phyloP scores from a whole-genome alignment of 2,888 invertebrate genomes.

The Microdon myrmicae region DNA sequence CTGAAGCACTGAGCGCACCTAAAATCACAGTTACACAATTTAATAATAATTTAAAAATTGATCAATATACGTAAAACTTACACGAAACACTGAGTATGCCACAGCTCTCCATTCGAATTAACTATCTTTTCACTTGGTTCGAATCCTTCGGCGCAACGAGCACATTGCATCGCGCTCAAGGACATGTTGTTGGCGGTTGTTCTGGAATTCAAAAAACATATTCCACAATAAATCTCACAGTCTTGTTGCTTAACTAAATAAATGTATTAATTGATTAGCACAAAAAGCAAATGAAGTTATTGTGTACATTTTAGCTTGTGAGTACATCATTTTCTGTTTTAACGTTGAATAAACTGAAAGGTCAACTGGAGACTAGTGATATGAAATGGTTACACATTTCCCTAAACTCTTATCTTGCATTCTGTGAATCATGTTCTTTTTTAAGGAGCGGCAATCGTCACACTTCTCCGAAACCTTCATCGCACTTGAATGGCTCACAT shows the following conservation, averaged over 20 bases:
- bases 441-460: no score
- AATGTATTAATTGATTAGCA: conserved; percentile 3
- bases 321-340: conserved; percentile 59
- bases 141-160: conserved; percentile 96
- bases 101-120: conserved; percentile 97
- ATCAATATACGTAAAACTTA: conserved; percentile 69
- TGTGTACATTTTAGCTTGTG: conserved; percentile 60
- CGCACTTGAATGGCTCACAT: conserved; percentile 2
- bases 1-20: conserved; percentile 99
- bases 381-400: no score
- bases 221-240: not conserved
- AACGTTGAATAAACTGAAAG: conserved; percentile 4
- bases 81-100: conserved; percentile 99
- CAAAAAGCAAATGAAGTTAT: conserved; percentile 23
- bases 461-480: conserved; percentile 8
- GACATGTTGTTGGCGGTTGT: conserved; percentile 74
- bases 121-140: conserved; percentile 97
- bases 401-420: no score
- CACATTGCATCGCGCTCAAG: conserved; percentile 91
- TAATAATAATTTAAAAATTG: not conserved
- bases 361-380: no score
- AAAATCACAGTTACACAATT: conserved; percentile 18
- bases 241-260: not conserved
- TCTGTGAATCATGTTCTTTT: no score
- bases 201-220: conserved; percentile 4